A percentile compares a stretch with the other conserved stretches of the same genome.
phyloP scores from a whole-genome alignment of 1,140 invertebrate species.

The Temnothorax curvispinosus region DNA sequence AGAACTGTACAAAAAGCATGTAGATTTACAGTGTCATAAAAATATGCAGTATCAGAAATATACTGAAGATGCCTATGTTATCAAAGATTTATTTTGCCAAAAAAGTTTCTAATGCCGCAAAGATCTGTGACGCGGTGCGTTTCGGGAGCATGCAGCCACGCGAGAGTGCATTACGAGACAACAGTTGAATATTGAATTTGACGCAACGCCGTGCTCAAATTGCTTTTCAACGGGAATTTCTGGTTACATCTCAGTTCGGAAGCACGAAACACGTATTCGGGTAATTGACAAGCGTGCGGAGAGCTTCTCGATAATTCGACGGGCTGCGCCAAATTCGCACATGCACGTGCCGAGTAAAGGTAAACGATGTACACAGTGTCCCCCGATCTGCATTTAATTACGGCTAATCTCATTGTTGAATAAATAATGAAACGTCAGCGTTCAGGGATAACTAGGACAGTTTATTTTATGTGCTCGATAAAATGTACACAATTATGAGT shows the following conservation, averaged over 20 bases:
- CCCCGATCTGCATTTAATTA: conserved; percentile 75
- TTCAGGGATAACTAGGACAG: background rate
- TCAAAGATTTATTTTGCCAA: background rate
- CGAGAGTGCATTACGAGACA: background rate
- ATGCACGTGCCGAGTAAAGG: conserved; percentile 53
- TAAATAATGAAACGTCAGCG: conserved; percentile 63
- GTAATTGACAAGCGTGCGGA: conserved; percentile 26
- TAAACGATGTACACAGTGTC: conserved; percentile 61
- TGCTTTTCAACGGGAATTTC: conserved; percentile 40
- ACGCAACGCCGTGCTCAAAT: conserved; percentile 8
- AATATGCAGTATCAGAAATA: background rate
- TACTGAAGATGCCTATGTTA: background rate
- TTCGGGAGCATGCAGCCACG: background rate
- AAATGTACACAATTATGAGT: background rate
- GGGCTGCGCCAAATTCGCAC: conserved; percentile 46
- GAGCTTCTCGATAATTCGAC: conserved; percentile 58
- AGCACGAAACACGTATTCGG: conserved; percentile 29
- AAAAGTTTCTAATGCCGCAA: background rate
- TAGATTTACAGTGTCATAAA: background rate
- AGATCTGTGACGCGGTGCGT: background rate
- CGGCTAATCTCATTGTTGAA: conserved; percentile 71
- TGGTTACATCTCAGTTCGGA: conserved; percentile 33
- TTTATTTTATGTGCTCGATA: background rate
- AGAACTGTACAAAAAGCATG: background rate
- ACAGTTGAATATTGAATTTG: conserved; percentile 24